Percentiles rank a stretch among this genome's conserved stretches.
phyloP scores from a whole-genome alignment of 2,888 invertebrate genomes.

The Brachypalpus laphriformis region DNA sequence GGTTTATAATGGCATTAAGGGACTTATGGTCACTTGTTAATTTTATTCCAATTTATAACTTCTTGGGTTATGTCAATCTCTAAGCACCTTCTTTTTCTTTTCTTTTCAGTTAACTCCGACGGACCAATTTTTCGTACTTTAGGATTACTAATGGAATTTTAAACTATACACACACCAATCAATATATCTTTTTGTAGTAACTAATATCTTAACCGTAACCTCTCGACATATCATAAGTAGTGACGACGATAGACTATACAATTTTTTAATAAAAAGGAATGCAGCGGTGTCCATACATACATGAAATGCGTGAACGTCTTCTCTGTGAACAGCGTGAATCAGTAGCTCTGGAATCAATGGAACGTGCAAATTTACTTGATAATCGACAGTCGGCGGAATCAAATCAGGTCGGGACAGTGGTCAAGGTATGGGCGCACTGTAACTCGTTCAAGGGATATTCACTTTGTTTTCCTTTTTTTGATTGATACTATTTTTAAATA shows the following conservation, averaged over 20 bases:
- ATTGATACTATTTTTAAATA: slow-evolving; percentile 4
- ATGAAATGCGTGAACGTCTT: slow-evolving; percentile 96
- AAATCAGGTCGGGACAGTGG: slow-evolving; percentile 93
- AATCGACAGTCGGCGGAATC: slow-evolving; percentile 84
- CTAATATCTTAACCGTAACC: neutral
- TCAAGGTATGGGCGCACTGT: slow-evolving; percentile 88
- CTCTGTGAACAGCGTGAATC: slow-evolving; percentile 89
- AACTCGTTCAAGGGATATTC: slow-evolving; percentile 82
- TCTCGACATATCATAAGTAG: slow-evolving; percentile 51
- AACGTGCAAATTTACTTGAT: slow-evolving; percentile 83
- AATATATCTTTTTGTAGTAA: neutral
- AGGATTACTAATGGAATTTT: slow-evolving; percentile 50
- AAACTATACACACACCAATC: slow-evolving; percentile 46
- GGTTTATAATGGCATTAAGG: too few relatives aligned
- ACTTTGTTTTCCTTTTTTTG: neutral
- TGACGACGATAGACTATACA: slow-evolving; percentile 36
- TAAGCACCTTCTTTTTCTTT: too few relatives aligned
- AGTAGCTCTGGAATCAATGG: slow-evolving; percentile 86
- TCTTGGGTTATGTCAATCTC: too few relatives aligned
- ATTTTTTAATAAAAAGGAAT: slow-evolving; percentile 78
- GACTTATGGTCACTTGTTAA: too few relatives aligned
- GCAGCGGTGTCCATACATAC: slow-evolving; percentile 92
- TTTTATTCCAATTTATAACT: too few relatives aligned
- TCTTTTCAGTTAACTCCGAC: slow-evolving; percentile 65
- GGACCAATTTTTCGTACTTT: slow-evolving; percentile 66